Evolutionary conservation across 1,140 invertebrate species (phyloP), one percentile per base, ranked within the genome.

Genomic region (Drosophila kikkawai): DNA sequence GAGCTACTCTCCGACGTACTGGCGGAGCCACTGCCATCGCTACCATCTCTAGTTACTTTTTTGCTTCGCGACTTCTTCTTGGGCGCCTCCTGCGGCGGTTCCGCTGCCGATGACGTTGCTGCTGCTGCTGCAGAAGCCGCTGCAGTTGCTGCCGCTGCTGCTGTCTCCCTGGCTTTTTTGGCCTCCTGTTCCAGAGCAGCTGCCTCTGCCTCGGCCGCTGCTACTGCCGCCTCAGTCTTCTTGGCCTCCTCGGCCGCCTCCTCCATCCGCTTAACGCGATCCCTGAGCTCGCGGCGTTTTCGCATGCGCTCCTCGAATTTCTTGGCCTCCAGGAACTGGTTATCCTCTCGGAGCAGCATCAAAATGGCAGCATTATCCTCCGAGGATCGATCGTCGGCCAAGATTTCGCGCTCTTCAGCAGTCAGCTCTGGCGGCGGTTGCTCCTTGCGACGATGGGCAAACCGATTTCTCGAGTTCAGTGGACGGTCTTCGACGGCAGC

Each of bases 281-380:
- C 95, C 91, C 96, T 96, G 11, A 97, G 97, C 84, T 97, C 96
- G 75, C 97, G 97, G 5, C 96, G 94, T 75, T 95, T 95, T 15
- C 95, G 95, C 88, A 96, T 96, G 22, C 96, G 94, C 65, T 97
- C 96, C 61, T 94, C 94, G 9, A 96, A 93, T 8, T 94, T 93
- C 53, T 92, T 92, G 19, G 91, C 87, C 51, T 91, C 94, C 91
- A 84, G 93, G 93, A 85, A 93, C 93, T 93, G 93, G 93, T 87
- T 94, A 93, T 87, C 93, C 90, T 82, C 93, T 82, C 68, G 91
- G 36, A 92, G 63, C 42, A 86, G 73, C 77, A 90, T 19, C 13
- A 92, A 50, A 22, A 92, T 92, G 34, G 91, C 91, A 8, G 90
- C 91, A 80, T 92, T 92, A 39, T 92, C 91, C 34, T 91, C 91